Base-by-base conservation (phyloP, 2,797 vertebrate genomes). In the Dermochelys coriacea region DNA sequence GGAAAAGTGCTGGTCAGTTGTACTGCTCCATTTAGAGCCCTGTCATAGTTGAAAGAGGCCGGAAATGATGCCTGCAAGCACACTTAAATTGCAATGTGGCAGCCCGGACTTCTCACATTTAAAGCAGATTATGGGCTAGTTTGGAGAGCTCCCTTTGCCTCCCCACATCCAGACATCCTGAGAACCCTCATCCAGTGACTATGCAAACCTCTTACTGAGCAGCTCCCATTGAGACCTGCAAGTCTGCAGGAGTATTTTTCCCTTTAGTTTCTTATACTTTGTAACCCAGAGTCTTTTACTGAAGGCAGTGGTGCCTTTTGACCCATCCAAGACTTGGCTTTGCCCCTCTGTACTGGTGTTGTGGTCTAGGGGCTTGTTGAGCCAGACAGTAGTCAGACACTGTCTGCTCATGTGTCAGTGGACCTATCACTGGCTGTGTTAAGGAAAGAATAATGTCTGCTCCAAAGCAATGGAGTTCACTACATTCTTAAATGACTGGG, bases 181-280 rank as follows among this genome's bases (percentile, higher is more conserved):
- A 14, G 16, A 93, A 93, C 16, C 80, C 16, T 34, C 5, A 86
- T 6, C 10, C 23, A 31, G 12, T 79, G 29, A n/a, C 59, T 4
- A 83, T 75, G 15, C 16, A 92, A 74, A 21, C 12, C 59, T 80
- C 23, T 55, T 55, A 55, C 54, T 55, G 7, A 55, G 54, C 25
- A 34, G 71, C 74, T 25, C 50, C 57, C 19, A 79, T 14, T 89
- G 83, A 34, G 85, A 51, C 10, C 0, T 0, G 1, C 27, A 25
- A 25, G 0, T 45, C 31, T 77, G 19, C n/a, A 8, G 37, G 4
- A 89, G 10, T n/a, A 6, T 87, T 87, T 87, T 91, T 86, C 1
- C 77, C n/a, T 7, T 84, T 57, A 79, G 45, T 91, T 91, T 11
- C 78, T 41, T 41, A 41, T 41, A 41, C 41, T 41, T 41, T 41